Base-by-base conservation (phyloP, 2,888 invertebrate genomes). In the Rhyacophila evoluta region DNA sequence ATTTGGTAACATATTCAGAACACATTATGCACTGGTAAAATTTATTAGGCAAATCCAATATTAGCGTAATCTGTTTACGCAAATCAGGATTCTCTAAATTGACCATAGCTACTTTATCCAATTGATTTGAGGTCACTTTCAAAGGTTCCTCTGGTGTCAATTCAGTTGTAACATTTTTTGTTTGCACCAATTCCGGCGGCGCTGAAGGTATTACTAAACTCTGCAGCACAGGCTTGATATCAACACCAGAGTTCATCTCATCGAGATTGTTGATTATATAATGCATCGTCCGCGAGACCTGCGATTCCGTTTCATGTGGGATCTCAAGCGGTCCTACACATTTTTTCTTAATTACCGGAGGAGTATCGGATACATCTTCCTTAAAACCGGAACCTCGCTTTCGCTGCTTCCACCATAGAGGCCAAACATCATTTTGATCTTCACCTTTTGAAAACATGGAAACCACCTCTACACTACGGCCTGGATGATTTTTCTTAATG, bases 1-100 rank as follows among this genome's bases (percentile, higher is more conserved):
- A 89, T 73, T 90, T 91, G 0, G 92, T 91, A 39, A 88, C 89
- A 81, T 92, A 92, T 25, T 88, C 86, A 25, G 87, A 87, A 83
- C 94, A 95, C 72, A 92, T 85, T 0, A 93, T 91, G 84, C 94
- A 94, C 75, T 88, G 55, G 25, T 19, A 55, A 2, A 25, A 6
- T 55, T 55, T 55, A 19, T 19, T 19, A 2, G 55, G 55, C 15
- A 55, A 19, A 1, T 55, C 25, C 0, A 55, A 3, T 8, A 55
- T 10, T 1, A 55, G 19, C 1, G 0, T 1, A 55, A n/a, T 12
- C 19, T 25, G 39, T 33, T 6, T 33, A 6, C 29, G 6, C 6
- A 33, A 33, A 4, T 6, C 29, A 33, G 29, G 29, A 33, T 33
- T 4, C 6, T 33, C 6, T 4, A 33, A 6, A 33, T 6, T 33